Evolutionary conservation across 1,140 invertebrate genomes (phyloP).

Genomic region (Drosophila leontia): DNA sequence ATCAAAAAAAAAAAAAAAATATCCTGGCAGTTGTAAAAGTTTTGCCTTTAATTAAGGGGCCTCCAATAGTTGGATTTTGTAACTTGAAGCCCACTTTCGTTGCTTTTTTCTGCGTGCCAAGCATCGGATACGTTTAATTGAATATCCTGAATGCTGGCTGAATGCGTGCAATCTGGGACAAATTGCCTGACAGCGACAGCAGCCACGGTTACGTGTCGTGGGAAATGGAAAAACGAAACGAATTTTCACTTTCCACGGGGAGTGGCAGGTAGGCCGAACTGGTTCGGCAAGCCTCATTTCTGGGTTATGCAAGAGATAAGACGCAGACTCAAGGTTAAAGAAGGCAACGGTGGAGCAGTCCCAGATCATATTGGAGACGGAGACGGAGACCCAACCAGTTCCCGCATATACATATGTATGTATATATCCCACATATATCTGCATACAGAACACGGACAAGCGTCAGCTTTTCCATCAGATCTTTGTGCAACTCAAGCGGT

Average conservation of each 20-base stretch:
- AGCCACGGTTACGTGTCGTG: slow-evolving; percentile 24
- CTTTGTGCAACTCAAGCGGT: slow-evolving; percentile 20
- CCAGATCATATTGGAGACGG: too few relatives aligned
- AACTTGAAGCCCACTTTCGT: background rate
- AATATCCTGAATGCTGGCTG: slow-evolving; percentile 29
- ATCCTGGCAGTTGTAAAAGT: background rate
- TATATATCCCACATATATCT: too few relatives aligned
- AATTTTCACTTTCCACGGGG: slow-evolving; percentile 41
- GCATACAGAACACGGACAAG: slow-evolving; percentile 15
- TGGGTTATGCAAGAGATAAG: slow-evolving; percentile 13
- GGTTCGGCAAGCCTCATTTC: slow-evolving; percentile 21
- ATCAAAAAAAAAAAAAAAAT: background rate
- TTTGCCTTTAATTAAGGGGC: background rate
- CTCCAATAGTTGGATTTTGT: background rate
- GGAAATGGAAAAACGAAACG: slow-evolving; percentile 34
- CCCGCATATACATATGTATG: background rate
- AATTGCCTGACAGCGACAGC: slow-evolving; percentile 16
- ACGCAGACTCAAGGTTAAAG: slow-evolving; percentile 11
- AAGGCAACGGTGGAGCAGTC: background rate
- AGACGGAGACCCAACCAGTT: slow-evolving; percentile 13
- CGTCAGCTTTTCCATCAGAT: slow-evolving; percentile 14
- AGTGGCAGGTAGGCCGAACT: slow-evolving; percentile 9
- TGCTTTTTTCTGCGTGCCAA: background rate
- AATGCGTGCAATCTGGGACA: slow-evolving; percentile 20
- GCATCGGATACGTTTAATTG: slow-evolving; percentile 3